A percentile compares a stretch with the other conserved stretches of the same genome.
phyloP scores from a whole-genome alignment of 1,140 invertebrate genomes.

The Teleogryllus occipitalis region DNA sequence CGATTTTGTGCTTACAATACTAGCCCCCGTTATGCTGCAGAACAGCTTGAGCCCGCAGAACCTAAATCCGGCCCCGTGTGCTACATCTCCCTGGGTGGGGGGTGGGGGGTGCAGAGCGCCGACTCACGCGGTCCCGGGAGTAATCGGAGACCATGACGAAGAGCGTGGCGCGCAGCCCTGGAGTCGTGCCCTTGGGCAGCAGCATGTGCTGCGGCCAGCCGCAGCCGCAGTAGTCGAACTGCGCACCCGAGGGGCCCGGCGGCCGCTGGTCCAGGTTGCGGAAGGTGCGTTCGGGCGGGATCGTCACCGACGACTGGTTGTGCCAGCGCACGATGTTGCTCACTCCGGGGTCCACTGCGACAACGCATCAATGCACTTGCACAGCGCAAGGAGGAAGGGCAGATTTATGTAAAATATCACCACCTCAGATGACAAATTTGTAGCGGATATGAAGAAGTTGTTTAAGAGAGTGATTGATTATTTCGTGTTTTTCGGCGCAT shows the following conservation, averaged over 20 bases:
- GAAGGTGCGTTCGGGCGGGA: conserved; percentile 56
- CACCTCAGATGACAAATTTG: too few relatives aligned
- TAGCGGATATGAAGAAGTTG: too few relatives aligned
- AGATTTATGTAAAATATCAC: too few relatives aligned
- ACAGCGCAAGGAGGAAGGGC: too few relatives aligned
- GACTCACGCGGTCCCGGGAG: conserved; percentile 30
- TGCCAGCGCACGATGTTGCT: conserved; percentile 48
- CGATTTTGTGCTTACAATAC: too few relatives aligned
- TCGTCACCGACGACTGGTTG: conserved; percentile 51
- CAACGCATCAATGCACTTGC: neutral
- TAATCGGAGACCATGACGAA: conserved; percentile 44
- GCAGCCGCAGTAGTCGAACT: conserved; percentile 49
- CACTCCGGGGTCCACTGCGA: conserved; percentile 43
- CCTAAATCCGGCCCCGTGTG: too few relatives aligned
- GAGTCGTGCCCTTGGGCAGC: conserved; percentile 36
- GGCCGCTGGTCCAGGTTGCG: conserved; percentile 41
- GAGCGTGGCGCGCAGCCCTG: conserved; percentile 37
- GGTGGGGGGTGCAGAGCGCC: too few relatives aligned
- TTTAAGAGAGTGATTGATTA: too few relatives aligned
- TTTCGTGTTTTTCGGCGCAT: too few relatives aligned
- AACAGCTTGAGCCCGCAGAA: too few relatives aligned
- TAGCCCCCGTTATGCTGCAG: too few relatives aligned
- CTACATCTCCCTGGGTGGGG: too few relatives aligned
- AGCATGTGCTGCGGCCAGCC: conserved; percentile 46
- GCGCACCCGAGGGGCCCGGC: conserved; percentile 33